These are phyloP conservation scores for Lepus oiostolus DNA, from an alignment of 2,797 vertebrate species.

Conservation along the genomic window DNA sequence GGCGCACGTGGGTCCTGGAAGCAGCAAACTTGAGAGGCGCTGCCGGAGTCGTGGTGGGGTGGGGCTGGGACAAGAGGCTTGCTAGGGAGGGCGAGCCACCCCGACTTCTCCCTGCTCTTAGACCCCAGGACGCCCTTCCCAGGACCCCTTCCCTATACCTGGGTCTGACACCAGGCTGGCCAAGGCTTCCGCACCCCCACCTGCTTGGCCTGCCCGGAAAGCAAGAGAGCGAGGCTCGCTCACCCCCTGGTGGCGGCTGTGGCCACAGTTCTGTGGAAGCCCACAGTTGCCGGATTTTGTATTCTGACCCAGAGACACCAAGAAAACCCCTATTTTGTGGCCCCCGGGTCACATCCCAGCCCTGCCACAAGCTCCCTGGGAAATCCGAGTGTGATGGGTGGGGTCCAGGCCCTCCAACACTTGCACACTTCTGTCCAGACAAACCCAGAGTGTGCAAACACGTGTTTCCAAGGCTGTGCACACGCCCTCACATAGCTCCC, in stretches of 20 bases:
- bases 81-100: not conserved
- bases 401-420: not conserved
- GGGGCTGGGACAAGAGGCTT: not conserved
- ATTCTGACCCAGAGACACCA: not conserved
- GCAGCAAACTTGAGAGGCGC: not conserved
- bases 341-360: not conserved
- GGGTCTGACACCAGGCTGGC: not conserved
- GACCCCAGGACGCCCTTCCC: too few relatives aligned
- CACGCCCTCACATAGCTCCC: not conserved
- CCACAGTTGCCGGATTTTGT: too few relatives aligned
- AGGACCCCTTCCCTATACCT: not conserved
- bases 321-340: not conserved
- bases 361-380: not conserved
- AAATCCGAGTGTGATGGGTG: not conserved
- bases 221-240: not conserved
- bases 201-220: too few relatives aligned
- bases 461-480: not conserved
- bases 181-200: fast-evolving
- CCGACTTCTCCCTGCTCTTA: too few relatives aligned
- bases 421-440: not conserved
- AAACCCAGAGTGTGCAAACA: not conserved
- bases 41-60: fast-evolving
- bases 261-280: not conserved
- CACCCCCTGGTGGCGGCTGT: slow-evolving; percentile 41
- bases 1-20: not conserved